Base-by-base conservation (phyloP, 2,797 vertebrate genomes). In the Pipistrellus pygmaeus region DNA sequence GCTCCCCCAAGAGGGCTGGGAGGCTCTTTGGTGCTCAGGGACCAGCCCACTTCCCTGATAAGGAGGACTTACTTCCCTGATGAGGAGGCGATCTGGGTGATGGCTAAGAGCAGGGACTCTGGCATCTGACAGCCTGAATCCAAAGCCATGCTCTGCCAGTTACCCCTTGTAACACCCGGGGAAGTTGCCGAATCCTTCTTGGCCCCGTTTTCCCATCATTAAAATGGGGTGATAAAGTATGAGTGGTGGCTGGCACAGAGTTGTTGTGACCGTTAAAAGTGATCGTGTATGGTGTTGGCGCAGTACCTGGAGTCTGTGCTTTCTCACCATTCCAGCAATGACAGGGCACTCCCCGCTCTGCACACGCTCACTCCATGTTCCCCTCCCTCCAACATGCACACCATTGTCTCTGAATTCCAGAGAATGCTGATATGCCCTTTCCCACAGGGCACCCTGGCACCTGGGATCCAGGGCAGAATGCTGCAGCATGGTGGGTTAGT, bases 41-140 rank as follows among this genome's bases (percentile, higher is more conserved):
- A 2, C 1, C 1, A 0, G 8, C 1, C 73, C 25, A 0, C 7
- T 32, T 44, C 69, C 69, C 38, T 2, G 30, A 9, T 9, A 5
- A 81, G 46, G 14, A 69, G 38, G 30, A 23, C n/a, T 23, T 21
- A 0, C 7, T 32, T 44, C 69, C 69, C 38, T 2, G 30, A 9
- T 7, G 7, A 81, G 46, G 14, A 69, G 41, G 32, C 30, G 27
- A 23, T 21, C 10, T 35, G 44, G 3, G 38, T 30, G 4, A n/a
- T 4, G 13, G 27, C 38, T 35, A 51, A 53, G 69, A 27, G 17
- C 60, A 2, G 32, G 2, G 30, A 35, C 15, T 75, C 85, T 41
- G 55, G 38, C 41, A 17, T 60, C 48, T 48, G 14, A 25, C 1
- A 1, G 2, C 20, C 75, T 84, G 23, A 80, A 80, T 84, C 80